Percentiles rank a stretch among this genome's conserved stretches.
Evolutionary conservation across 2,797 vertebrate genomes (phyloP).

Genomic region (Enteromius thamalakanensis): DNA sequence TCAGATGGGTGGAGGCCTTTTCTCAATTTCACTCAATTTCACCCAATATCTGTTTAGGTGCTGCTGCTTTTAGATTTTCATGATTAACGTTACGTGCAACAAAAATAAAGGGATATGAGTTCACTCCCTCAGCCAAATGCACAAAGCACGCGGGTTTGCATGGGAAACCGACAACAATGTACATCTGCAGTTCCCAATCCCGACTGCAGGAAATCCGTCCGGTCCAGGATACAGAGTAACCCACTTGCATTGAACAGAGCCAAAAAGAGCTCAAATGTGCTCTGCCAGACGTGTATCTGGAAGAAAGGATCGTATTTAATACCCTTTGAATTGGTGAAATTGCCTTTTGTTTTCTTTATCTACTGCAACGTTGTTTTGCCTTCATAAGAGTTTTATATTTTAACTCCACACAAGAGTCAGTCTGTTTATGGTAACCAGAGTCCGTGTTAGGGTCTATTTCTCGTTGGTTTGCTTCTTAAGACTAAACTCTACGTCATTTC

Average conservation of each 20-base stretch:
- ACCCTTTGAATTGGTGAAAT: not conserved
- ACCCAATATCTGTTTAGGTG: not conserved
- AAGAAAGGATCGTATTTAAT: not conserved
- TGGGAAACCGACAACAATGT: constrained; percentile 18
- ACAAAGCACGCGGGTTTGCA: constrained; percentile 10
- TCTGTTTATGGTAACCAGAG: constrained; percentile 14
- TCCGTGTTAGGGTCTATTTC: not conserved
- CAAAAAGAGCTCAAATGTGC: not conserved
- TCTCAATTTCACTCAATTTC: not conserved
- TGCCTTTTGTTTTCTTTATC: not conserved
- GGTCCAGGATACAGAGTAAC: constrained; percentile 5
- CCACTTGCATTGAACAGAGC: not conserved
- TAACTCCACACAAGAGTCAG: not conserved
- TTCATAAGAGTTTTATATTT: constrained; percentile 7
- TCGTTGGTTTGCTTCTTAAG: constrained; percentile 7
- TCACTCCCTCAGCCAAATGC: not conserved
- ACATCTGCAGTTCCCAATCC: not conserved
- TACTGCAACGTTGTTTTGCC: not conserved
- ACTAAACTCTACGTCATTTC: not conserved
- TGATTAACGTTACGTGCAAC: not conserved
- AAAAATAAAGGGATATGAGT: not conserved
- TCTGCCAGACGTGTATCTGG: not conserved
- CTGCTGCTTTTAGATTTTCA: not conserved
- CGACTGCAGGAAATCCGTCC: constrained; percentile 34
- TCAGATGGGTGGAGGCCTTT: constrained; percentile 38